phyloP scores from a whole-genome alignment of 1,140 invertebrate species.

The Platyscapa corneri region DNA sequence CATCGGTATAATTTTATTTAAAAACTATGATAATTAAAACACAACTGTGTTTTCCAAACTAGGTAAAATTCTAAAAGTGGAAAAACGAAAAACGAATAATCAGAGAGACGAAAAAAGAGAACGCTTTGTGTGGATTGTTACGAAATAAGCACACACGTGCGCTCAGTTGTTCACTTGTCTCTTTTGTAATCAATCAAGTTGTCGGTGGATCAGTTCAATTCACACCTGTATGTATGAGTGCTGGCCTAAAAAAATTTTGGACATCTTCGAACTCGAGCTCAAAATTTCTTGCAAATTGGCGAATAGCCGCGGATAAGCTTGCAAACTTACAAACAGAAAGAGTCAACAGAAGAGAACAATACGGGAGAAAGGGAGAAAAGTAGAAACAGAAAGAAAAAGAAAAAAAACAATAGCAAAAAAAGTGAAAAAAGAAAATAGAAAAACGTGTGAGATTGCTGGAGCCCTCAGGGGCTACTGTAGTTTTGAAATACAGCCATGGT shows the following conservation, averaged over 20 bases:
- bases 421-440: conserved; percentile 53
- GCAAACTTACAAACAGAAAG: conserved; percentile 34
- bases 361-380: conserved; percentile 28
- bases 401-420: conserved; percentile 49
- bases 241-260: conserved; percentile 50
- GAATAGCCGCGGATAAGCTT: background rate
- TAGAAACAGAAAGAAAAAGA: conserved; percentile 51
- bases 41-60: conserved; percentile 76
- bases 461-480: conserved; percentile 75
- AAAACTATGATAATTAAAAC: conserved; percentile 65
- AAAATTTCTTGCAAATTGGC: background rate
- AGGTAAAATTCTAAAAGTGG: conserved; percentile 72
- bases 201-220: conserved; percentile 38
- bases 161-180: background rate
- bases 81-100: conserved; percentile 35
- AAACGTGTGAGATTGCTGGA: conserved; percentile 57
- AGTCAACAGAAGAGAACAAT: conserved; percentile 52
- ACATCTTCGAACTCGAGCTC: conserved; percentile 54
- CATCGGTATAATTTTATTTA: conserved; percentile 49
- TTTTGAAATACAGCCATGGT: conserved; percentile 81
- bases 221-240: conserved; percentile 43
- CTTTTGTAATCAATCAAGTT: conserved; percentile 35
- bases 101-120: conserved; percentile 40
- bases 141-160: conserved; percentile 30
- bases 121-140: background rate